Evolutionary conservation across 1,140 invertebrate genomes (phyloP).

Genomic region (Tetramorium parvispinum): DNA sequence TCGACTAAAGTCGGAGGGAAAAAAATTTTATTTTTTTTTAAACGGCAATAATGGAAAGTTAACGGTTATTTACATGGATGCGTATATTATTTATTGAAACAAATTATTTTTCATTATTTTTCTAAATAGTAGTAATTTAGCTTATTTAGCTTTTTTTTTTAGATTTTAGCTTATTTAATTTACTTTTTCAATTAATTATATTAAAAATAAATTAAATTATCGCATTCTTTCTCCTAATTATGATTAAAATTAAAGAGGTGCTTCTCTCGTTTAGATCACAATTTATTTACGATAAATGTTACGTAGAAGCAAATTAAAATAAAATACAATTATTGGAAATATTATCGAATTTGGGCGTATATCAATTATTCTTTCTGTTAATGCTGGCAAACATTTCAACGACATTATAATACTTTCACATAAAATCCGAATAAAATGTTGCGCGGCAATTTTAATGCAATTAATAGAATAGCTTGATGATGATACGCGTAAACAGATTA

Average conservation of each 20-base stretch:
- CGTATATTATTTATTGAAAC: neutral
- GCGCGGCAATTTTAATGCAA: slow-evolving; percentile 48
- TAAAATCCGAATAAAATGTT: slow-evolving; percentile 44
- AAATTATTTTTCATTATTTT: neutral
- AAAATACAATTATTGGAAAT: slow-evolving; percentile 32
- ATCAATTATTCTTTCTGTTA: slow-evolving; percentile 48
- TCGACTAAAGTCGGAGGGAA: neutral
- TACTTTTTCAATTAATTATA: neutral
- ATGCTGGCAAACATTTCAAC: slow-evolving; percentile 46
- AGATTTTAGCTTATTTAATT: neutral
- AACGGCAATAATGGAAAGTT: neutral
- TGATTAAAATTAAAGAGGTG: neutral
- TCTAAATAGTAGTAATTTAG: slow-evolving; percentile 1
- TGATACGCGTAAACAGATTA: slow-evolving; percentile 44
- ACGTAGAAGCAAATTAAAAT: slow-evolving; percentile 39
- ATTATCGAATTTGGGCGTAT: slow-evolving; percentile 31
- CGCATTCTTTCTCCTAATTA: neutral
- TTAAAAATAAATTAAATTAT: neutral
- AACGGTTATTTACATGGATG: no score
- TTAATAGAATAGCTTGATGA: slow-evolving; percentile 52
- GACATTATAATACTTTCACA: slow-evolving; percentile 49
- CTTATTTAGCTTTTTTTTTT: no score
- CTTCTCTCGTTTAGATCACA: slow-evolving; percentile 7
- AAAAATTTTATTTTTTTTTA: slow-evolving; percentile 1
- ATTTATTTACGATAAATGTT: slow-evolving; percentile 31